These are phyloP conservation scores for Stigmatopora argus DNA, from an alignment of 2,113 vertebrate genomes.

Conservation along the genomic window DNA sequence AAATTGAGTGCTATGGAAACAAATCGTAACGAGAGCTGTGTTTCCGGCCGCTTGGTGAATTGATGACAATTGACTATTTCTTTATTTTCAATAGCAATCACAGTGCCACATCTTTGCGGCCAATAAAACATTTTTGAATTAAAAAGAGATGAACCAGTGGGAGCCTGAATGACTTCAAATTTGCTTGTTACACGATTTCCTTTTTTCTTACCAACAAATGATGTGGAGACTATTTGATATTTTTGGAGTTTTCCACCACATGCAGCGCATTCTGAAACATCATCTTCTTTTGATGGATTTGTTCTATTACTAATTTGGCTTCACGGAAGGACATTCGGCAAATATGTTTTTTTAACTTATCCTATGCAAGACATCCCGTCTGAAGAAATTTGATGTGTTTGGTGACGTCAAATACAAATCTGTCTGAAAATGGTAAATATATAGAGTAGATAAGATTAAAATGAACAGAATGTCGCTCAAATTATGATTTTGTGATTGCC, in stretches of 20 bases:
- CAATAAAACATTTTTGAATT: constrained; percentile 46
- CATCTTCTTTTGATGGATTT: constrained; percentile 20
- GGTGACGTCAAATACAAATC: not conserved
- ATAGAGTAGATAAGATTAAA: not conserved
- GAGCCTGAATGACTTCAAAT: constrained; percentile 47
- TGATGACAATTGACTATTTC: constrained; percentile 63
- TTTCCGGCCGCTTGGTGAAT: constrained; percentile 47
- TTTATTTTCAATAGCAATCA: constrained; percentile 62
- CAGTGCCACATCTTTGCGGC: constrained; percentile 52
- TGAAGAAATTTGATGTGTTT: not conserved
- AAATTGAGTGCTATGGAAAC: constrained; percentile 59
- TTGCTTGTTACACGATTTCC: constrained; percentile 41
- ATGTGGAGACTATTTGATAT: constrained; percentile 26
- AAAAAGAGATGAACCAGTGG: constrained; percentile 46
- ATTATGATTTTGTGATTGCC: not conserved
- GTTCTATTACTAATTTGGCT: constrained; percentile 13
- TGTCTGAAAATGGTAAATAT: not conserved
- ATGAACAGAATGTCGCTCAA: not conserved
- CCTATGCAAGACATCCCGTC: not conserved
- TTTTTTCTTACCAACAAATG: constrained; percentile 50
- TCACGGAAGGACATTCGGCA: constrained; percentile 2
- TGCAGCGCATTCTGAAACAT: constrained; percentile 19
- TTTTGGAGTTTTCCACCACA: constrained; percentile 30
- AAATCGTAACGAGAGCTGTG: constrained; percentile 50
- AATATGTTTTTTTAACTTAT: constrained; percentile 2